Conservation (phyloP, 2,797 vertebrate species). For the Esox lucius region DNA sequence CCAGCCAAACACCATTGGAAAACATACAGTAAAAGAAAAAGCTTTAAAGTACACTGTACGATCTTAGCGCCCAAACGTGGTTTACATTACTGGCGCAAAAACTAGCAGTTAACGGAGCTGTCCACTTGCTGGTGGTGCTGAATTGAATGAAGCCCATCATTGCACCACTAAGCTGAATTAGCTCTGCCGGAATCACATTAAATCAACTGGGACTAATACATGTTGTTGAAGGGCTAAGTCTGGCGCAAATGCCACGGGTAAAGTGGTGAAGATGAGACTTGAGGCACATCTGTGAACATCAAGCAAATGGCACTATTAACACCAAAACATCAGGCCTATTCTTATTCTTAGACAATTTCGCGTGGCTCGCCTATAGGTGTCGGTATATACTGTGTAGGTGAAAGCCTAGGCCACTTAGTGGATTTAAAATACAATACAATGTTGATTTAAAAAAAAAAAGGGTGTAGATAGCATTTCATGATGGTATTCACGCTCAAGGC, state of each 20-base stretch:
- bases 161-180: conserved; percentile 26
- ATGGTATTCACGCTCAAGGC: neutral
- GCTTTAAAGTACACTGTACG: too few relatives aligned
- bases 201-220: conserved; percentile 26
- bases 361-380: neutral
- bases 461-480: neutral
- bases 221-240: conserved; percentile 5
- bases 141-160: conserved; percentile 16
- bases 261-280: neutral
- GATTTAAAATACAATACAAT: neutral
- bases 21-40: neutral
- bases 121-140: conserved; percentile 36
- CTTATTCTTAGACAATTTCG: neutral
- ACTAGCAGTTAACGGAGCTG: conserved; percentile 26
- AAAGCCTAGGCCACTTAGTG: neutral
- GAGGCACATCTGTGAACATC: neutral
- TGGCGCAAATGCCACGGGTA: neutral
- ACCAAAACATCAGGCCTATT: neutral
- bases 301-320: neutral
- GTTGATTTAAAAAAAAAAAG: neutral
- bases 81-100: neutral
- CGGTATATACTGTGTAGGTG: too few relatives aligned
- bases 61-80: neutral
- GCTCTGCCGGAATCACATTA: conserved; percentile 18
- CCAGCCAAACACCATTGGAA: neutral